These are phyloP conservation scores for Zosterops japonicus DNA, from an alignment of 2,113 vertebrate species.

Conservation along the genomic window DNA sequence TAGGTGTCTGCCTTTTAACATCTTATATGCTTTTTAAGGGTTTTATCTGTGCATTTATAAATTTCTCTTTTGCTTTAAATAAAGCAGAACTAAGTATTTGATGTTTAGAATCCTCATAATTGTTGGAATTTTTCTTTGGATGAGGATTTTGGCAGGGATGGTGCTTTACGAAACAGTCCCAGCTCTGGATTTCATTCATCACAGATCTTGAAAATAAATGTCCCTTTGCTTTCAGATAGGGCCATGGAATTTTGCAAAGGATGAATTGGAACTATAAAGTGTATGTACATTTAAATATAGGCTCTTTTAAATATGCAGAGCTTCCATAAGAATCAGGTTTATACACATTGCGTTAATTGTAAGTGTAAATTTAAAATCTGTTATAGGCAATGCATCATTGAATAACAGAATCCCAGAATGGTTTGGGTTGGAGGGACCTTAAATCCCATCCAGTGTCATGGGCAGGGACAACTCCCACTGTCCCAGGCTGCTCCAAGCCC, in stretches of 20 bases:
- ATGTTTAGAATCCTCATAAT: not conserved
- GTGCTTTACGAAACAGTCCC: not conserved
- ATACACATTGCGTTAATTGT: not conserved
- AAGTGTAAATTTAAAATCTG: not conserved
- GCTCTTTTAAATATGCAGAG: not conserved
- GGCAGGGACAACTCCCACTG: not conserved
- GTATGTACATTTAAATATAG: not conserved
- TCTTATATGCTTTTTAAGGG: not conserved
- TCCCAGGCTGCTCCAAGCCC: not conserved
- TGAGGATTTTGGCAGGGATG: not conserved
- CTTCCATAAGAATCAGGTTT: not conserved
- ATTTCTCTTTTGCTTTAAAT: not conserved
- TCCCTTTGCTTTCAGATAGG: slow-evolving; percentile 1
- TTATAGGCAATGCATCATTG: not conserved
- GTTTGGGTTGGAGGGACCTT: not conserved
- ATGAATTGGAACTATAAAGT: not conserved
- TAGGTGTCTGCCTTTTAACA: not conserved
- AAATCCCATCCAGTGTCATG: not conserved
- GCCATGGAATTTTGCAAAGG: not conserved
- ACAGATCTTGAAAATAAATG: slow-evolving; percentile 1
- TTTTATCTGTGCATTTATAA: not conserved
- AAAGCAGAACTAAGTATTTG: not conserved
- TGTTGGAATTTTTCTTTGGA: slow-evolving; percentile 52
- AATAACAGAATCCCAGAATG: not conserved
- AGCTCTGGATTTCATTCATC: slow-evolving; percentile 33